Conservation (phyloP, 2,888 invertebrate genomes). For the Caenorhabditis afra region DNA sequence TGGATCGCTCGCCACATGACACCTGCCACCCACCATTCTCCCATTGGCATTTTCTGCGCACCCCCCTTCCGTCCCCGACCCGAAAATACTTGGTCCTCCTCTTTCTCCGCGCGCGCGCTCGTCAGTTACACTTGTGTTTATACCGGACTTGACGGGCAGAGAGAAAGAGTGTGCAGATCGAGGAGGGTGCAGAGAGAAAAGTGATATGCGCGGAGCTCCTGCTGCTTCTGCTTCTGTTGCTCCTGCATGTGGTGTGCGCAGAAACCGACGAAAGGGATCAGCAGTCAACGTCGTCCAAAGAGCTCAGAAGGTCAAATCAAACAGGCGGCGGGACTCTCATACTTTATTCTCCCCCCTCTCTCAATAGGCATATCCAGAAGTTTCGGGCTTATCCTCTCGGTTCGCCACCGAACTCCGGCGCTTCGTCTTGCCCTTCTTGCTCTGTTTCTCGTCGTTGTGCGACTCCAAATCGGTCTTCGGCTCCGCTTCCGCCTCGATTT, state of each 20-base stretch:
- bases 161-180: constrained; percentile 26
- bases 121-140: constrained; percentile 50
- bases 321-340: too few relatives aligned
- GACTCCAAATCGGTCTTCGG: too few relatives aligned
- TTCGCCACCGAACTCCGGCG: too few relatives aligned
- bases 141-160: constrained; percentile 33
- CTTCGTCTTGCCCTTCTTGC: too few relatives aligned
- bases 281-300: too few relatives aligned
- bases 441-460: too few relatives aligned
- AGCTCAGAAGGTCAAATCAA: too few relatives aligned
- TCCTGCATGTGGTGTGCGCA: constrained; percentile 50
- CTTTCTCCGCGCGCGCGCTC: constrained; percentile 3
- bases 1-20: constrained; percentile 16
- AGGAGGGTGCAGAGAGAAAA: constrained; percentile 12
- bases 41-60: constrained; percentile 8
- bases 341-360: too few relatives aligned
- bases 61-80: constrained; percentile 1
- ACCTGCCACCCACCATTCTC: neutral
- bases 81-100: constrained; percentile 45
- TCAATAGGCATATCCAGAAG: too few relatives aligned
- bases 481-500: too few relatives aligned
- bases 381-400: too few relatives aligned
- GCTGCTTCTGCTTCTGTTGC: constrained; percentile 3
- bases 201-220: constrained; percentile 21
- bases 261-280: too few relatives aligned